Evolutionary conservation across 2,113 vertebrate genomes (phyloP), one percentile per base, ranked within the genome.

Genomic region (Tyrannus savana): DNA sequence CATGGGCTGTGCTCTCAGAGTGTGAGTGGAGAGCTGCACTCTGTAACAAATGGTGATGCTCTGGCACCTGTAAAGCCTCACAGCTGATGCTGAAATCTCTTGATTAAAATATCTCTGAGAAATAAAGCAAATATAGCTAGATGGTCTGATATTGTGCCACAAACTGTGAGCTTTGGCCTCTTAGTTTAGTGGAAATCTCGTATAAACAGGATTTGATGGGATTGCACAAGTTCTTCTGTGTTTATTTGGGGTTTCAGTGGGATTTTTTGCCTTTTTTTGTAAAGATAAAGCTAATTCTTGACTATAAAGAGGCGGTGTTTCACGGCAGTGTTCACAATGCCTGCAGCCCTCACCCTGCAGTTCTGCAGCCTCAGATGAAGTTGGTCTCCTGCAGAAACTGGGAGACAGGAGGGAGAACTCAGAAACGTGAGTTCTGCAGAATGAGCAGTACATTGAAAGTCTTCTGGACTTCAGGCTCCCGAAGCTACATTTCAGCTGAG

Each of bases 401-500:
- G 44, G 39, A 67, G 31, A 44, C 14, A 12, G 9, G 41, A 59
- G 81, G 50, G 58, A 59, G 18, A 42, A 6, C 24, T 6, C 39
- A 78, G 68, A 72, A 72, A 75, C 17, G 8, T 0, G 12, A 82
- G 11, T 81, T 89, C 28, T 90, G 21, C 46, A 67, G 53, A 46
- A 53, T 82, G 44, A 90, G 63, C 53, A 53, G 22, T 15, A 11
- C 50, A 7, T 46, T 83, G n/a, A 21, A 91, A 69, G 50, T 89
- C 63, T 46, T 49, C 64, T 84, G 14, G 80, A 85, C 71, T 93
- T 93, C 49, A 71, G 67, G 24, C 66, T 74, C 31, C 58, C 71
- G 72, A 76, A 85, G 63, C 88, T 93, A 23, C 14, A 37, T 91
- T 96, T 93, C 82, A 90, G 59, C 82, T 90, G 95, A 58, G 88